Evolutionary conservation across 2,888 invertebrate genomes (phyloP).

Genomic region (Pollenia griseotomentosa): DNA sequence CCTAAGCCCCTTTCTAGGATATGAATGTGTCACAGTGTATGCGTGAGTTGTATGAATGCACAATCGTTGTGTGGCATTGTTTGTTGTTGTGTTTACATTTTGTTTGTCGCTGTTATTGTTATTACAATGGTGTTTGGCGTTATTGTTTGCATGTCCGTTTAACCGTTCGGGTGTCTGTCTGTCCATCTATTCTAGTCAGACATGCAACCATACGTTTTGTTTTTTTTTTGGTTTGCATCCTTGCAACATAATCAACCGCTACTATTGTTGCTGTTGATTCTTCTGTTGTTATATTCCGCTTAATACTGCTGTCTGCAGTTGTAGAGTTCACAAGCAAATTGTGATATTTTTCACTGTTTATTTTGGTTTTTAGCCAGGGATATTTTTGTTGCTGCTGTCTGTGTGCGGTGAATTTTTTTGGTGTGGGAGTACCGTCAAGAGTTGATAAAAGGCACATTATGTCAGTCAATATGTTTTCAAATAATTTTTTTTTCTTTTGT

Average conservation of each 20-base stretch:
- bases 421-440: constrained; percentile 24
- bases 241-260: background rate
- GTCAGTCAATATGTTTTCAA: constrained; percentile 45
- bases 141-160: constrained; percentile 44
- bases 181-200: constrained; percentile 8
- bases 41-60: background rate
- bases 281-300: constrained; percentile 20
- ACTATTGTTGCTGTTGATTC: constrained; percentile 22
- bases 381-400: constrained; percentile 4
- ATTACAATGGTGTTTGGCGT: constrained; percentile 59
- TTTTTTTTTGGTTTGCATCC: constrained; percentile 36
- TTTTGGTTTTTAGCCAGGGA: constrained; percentile 20
- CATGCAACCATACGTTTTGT: background rate
- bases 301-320: constrained; percentile 14
- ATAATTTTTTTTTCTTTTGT: background rate
- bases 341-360: constrained; percentile 55
- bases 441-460: constrained; percentile 51
- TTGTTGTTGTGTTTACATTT: constrained; percentile 33
- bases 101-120: constrained; percentile 19
- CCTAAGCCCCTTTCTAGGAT: background rate
- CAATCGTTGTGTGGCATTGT: constrained; percentile 43
- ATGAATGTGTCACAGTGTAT: background rate
- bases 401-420: background rate
- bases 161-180: background rate
- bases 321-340: constrained; percentile 17